Base-by-base conservation (phyloP, 2,797 vertebrate genomes). In the Micropoecilia bifurca region DNA sequence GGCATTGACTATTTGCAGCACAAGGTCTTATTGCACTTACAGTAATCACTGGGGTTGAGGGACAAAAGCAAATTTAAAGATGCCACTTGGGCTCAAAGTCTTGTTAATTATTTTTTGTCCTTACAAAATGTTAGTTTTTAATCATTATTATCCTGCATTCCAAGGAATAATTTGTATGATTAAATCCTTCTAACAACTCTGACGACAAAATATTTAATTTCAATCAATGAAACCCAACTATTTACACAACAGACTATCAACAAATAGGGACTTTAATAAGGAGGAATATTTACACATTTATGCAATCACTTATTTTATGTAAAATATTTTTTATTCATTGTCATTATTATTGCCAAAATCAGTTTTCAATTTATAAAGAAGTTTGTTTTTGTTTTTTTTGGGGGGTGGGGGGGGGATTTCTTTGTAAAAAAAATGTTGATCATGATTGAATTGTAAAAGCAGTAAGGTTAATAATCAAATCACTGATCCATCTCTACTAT, bases 391-490 rank as follows among this genome's bases (percentile, higher is more conserved):
- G 7, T 41, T 7, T 41, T 0, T 41, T 41, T 39, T 39, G 3
- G 33, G 33, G 33, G 33, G 33, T n/a, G 33, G 1, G 33, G 33
- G 3, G 33, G 33, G 33, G 33, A 39, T 22, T 53, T 53, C 8
- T 53, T 53, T 25, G 50, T 53, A 22, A 53, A 53, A 53, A 25
- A 50, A 22, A 50, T 6, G 8, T 53, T 53, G 50, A 53, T 53
- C 50, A 53, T 53, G 50, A 53, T 0, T 53, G 53, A 55, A 9
- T n/a, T 55, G 53, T n/a, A 55, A 55, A 55, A 55, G 53, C 53
- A 22, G 22, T 25, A 25, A 53, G 50, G 22, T 22, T 53, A 53
- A 36, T 76, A 80, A 82, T 76, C 39, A 47, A 43, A 80, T 82
- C 76, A 74, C 48, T 53, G 41, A 76, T 22, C 3, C 18, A 14